A percentile compares a stretch with the other conserved stretches of the same genome.
Conservation (phyloP, 2,888 invertebrate genomes). For the Opisthograptis luteolata region DNA sequence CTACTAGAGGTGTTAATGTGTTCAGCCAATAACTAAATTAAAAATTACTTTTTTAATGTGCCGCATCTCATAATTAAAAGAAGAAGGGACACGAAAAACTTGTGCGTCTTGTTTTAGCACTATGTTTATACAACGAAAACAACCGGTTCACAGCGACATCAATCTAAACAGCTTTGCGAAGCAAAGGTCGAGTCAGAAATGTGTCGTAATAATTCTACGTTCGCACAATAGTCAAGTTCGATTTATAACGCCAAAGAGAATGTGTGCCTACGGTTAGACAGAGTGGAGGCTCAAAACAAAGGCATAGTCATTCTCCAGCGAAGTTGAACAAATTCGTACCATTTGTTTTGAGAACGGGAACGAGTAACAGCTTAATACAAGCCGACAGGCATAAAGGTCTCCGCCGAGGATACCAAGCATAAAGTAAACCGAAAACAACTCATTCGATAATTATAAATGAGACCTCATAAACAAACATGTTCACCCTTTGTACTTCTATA, state of each 20-base stretch:
- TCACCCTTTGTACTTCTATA: too few relatives aligned
- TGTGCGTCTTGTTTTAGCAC: too few relatives aligned
- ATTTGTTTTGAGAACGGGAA: slow-evolving; percentile 61
- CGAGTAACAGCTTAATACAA: slow-evolving; percentile 57
- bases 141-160: slow-evolving; percentile 42
- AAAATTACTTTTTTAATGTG: too few relatives aligned
- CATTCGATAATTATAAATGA: slow-evolving; percentile 26
- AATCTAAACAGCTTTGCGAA: slow-evolving; percentile 40
- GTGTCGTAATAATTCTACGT: slow-evolving; percentile 49
- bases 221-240: slow-evolving; percentile 54
- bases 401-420: slow-evolving; percentile 16
- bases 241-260: slow-evolving; percentile 56
- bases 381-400: slow-evolving; percentile 36
- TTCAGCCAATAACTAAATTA: too few relatives aligned
- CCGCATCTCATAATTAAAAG: too few relatives aligned
- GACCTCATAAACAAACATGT: slow-evolving; percentile 19
- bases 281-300: slow-evolving; percentile 51
- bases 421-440: slow-evolving; percentile 24
- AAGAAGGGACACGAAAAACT: too few relatives aligned
- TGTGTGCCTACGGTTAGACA: slow-evolving; percentile 50
- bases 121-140: slow-evolving; percentile 30
- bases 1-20: too few relatives aligned
- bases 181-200: slow-evolving; percentile 44
- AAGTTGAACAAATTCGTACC: slow-evolving; percentile 67
- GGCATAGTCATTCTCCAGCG: slow-evolving; percentile 55